These are phyloP conservation scores for Phasia obesa DNA, from an alignment of 2,888 invertebrate genomes.

Conservation along the genomic window DNA sequence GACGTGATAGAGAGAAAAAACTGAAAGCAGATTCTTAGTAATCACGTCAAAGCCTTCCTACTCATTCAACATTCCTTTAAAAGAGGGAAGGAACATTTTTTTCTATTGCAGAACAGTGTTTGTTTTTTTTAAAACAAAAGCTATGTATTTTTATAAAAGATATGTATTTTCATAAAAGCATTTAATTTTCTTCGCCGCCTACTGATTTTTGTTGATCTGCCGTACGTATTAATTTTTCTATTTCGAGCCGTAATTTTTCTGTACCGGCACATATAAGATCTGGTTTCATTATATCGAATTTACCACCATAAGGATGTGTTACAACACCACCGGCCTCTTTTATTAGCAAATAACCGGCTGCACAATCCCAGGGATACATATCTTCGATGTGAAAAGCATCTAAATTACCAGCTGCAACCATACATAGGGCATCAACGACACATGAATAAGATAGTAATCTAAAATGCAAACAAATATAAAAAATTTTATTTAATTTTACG, in stretches of 20 bases:
- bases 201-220: constrained; percentile 82
- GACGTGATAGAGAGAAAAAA: too few species aligned
- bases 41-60: too few species aligned
- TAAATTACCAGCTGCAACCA: constrained; percentile 87
- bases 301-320: constrained; percentile 85
- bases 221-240: constrained; percentile 83
- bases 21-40: too few species aligned
- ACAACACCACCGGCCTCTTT: constrained; percentile 90
- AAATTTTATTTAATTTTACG: not conserved
- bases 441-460: constrained; percentile 86
- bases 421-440: constrained; percentile 88
- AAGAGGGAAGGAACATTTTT: too few species aligned
- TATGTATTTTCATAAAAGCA: not conserved
- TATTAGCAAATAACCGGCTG: constrained; percentile 88
- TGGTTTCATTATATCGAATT: constrained; percentile 85
- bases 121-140: too few species aligned
- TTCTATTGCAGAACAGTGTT: too few species aligned
- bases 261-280: constrained; percentile 84
- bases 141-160: not conserved
- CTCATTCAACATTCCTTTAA: too few species aligned
- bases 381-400: constrained; percentile 89
- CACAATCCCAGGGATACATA: constrained; percentile 90
- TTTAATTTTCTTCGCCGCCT: constrained; percentile 72
- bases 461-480: constrained; percentile 50
- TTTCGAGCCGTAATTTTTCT: constrained; percentile 82